These are phyloP conservation scores for Ischnura elegans DNA, from an alignment of 2,888 invertebrate species.

Conservation along the genomic window DNA sequence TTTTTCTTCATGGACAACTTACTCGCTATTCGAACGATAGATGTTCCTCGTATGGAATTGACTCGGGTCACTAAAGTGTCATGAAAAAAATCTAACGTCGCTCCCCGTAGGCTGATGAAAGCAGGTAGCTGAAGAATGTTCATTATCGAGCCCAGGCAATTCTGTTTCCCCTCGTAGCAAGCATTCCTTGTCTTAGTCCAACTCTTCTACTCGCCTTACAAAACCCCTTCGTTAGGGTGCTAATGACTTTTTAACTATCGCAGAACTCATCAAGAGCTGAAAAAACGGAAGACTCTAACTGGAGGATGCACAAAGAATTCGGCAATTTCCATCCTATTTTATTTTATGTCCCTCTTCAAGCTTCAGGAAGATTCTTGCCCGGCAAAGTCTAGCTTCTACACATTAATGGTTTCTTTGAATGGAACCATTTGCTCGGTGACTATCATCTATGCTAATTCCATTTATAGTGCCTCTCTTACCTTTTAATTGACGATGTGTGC, in stretches of 20 bases:
- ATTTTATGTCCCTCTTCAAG: not conserved
- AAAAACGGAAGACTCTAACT: no score
- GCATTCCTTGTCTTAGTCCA: not conserved
- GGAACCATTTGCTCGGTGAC: no score
- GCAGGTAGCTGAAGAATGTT: not conserved
- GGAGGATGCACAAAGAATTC: not conserved
- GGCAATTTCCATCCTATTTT: not conserved
- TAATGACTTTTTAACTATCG: conserved; percentile 23
- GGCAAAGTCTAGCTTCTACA: no score
- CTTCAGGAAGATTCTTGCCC: no score
- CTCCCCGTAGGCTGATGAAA: not conserved
- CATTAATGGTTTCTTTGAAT: no score
- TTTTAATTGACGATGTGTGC: no score
- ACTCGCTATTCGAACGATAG: no score
- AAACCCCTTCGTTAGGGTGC: not conserved
- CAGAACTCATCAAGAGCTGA: not conserved
- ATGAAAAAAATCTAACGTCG: not conserved
- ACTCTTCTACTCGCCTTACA: not conserved
- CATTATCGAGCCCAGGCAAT: not conserved
- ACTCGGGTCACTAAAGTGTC: not conserved
- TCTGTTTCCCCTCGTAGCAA: not conserved
- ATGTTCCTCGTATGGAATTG: no score
- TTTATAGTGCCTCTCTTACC: no score
- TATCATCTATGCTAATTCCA: no score
- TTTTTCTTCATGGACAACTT: not conserved